Percentiles rank a stretch among this genome's conserved stretches.
phyloP scores from a whole-genome alignment of 2,113 vertebrate species.

The Anhinga anhinga region DNA sequence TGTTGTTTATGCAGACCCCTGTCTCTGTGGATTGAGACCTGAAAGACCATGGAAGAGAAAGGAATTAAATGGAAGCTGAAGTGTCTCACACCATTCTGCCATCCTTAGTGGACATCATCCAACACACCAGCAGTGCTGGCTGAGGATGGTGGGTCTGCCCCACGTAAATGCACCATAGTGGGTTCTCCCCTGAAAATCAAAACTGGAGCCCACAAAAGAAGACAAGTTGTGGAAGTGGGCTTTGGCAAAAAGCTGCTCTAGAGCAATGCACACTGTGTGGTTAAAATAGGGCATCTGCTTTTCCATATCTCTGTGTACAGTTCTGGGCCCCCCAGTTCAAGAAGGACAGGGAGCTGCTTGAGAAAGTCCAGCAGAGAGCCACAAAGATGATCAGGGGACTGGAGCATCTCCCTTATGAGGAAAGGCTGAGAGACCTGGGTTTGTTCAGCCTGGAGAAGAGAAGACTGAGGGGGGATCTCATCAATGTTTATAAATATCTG shows the following conservation, averaged over 20 bases:
- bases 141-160: not conserved
- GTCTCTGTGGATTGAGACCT: not conserved
- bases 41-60: not conserved
- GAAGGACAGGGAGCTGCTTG: too few relatives aligned
- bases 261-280: not conserved
- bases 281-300: not conserved
- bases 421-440: too few relatives aligned
- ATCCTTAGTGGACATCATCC: not conserved
- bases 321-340: too few relatives aligned
- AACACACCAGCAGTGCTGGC: rapidly evolving
- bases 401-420: too few relatives aligned
- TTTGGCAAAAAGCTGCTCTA: not conserved
- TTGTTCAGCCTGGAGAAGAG: too few relatives aligned
- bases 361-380: too few relatives aligned
- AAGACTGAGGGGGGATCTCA: too few relatives aligned
- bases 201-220: not conserved
- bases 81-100: not conserved
- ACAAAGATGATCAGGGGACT: too few relatives aligned
- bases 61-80: not conserved
- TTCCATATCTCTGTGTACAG: not conserved
- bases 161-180: not conserved
- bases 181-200: not conserved
- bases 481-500: too few relatives aligned
- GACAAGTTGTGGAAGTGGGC: not conserved
- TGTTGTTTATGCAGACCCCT: not conserved